Percentiles rank a stretch among this genome's conserved stretches.
Conservation (phyloP, 2,888 invertebrate species). For the Drosophila ezoana region DNA sequence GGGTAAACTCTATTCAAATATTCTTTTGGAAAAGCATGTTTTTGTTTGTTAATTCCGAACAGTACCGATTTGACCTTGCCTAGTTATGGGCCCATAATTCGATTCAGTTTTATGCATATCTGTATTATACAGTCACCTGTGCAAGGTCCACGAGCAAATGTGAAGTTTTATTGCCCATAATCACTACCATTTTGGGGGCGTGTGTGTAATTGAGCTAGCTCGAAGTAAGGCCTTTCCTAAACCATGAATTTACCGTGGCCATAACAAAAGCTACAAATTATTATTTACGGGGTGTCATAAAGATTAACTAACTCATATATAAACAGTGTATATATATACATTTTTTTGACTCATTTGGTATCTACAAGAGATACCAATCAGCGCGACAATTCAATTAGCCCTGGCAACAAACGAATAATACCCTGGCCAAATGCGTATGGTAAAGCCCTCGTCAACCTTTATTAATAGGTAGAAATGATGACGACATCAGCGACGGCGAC, state of each 20-base stretch:
- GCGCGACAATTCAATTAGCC: slow-evolving; percentile 74
- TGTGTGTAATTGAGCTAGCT: slow-evolving; percentile 43
- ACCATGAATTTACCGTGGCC: slow-evolving; percentile 25
- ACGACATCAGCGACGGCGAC: slow-evolving; percentile 45
- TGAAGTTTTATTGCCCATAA: slow-evolving; percentile 52
- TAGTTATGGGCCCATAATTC: neutral
- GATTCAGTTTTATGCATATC: neutral
- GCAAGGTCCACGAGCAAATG: slow-evolving; percentile 36
- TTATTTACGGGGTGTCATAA: slow-evolving; percentile 64
- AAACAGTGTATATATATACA: neutral
- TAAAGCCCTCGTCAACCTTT: slow-evolving; percentile 16
- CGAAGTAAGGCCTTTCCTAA: slow-evolving; percentile 2
- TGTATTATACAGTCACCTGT: slow-evolving; percentile 6
- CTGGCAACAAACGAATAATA: slow-evolving; percentile 53
- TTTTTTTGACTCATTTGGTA: slow-evolving; percentile 38
- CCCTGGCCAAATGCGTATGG: slow-evolving; percentile 4
- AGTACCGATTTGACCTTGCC: neutral
- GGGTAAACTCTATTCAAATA: too few relatives aligned
- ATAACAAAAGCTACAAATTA: slow-evolving; percentile 61
- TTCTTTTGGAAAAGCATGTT: too few relatives aligned
- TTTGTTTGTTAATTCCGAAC: too few relatives aligned
- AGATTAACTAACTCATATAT: slow-evolving; percentile 53
- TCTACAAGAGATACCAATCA: slow-evolving; percentile 61
- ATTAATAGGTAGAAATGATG: slow-evolving; percentile 61
- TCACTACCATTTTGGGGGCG: slow-evolving; percentile 57